Conservation (phyloP, 2,113 vertebrate genomes). For the Hippocampus mohnikei region DNA sequence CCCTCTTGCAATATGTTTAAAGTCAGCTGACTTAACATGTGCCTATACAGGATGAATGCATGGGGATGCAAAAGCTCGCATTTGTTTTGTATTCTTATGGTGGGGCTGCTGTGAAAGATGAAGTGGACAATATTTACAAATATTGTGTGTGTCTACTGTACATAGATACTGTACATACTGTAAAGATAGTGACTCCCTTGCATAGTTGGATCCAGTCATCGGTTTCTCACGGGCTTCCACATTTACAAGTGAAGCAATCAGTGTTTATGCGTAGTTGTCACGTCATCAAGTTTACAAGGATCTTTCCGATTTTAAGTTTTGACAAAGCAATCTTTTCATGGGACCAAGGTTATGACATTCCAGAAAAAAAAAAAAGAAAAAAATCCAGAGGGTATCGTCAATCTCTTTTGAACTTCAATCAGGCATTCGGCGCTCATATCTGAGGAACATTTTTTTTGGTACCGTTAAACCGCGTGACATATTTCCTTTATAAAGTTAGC, state of each 20-base stretch:
- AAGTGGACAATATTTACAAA: background rate
- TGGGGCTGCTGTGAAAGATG: no score
- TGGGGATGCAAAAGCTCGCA: no score
- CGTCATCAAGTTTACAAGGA: background rate
- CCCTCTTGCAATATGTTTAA: no score
- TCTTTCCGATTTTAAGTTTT: background rate
- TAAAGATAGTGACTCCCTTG: no score
- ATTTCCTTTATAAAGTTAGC: background rate
- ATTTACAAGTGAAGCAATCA: conserved; percentile 1
- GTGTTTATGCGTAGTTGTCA: background rate
- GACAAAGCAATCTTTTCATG: background rate
- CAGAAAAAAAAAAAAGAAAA: background rate
- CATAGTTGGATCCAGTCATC: background rate
- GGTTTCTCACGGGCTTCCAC: background rate
- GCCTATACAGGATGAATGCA: no score
- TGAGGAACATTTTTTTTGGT: background rate
- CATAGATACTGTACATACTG: no score
- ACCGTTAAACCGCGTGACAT: background rate
- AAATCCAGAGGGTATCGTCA: background rate
- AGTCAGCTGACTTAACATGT: no score
- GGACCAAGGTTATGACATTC: conserved; percentile 7
- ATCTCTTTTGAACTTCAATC: conserved; percentile 12
- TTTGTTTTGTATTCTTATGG: no score
- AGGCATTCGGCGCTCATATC: background rate
- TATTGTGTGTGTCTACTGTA: no score